Conservation (phyloP, 2,888 invertebrate species). For the Drosophila anomalata region DNA sequence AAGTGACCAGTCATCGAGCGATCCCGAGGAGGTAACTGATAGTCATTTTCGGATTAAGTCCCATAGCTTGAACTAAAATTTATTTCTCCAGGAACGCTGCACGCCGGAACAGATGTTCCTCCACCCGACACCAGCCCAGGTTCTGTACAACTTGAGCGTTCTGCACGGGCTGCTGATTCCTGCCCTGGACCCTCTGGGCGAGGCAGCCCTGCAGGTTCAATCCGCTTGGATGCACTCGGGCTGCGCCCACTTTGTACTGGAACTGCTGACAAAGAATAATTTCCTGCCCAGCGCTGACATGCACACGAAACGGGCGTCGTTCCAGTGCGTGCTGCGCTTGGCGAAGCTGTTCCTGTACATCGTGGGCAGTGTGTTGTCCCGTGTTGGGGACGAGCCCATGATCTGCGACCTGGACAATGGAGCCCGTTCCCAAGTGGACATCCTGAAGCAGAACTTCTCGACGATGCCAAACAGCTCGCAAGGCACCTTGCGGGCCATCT, state of each 20-base stretch:
- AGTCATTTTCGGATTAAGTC: background rate
- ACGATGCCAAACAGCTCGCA: constrained; percentile 93
- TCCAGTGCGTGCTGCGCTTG: constrained; percentile 93
- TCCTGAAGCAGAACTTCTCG: constrained; percentile 92
- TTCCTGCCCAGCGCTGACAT: constrained; percentile 92
- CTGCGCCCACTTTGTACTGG: constrained; percentile 88
- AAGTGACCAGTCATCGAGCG: constrained; percentile 44
- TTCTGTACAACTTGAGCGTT: constrained; percentile 91
- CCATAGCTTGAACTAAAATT: constrained; percentile 1
- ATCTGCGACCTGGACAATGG: constrained; percentile 84
- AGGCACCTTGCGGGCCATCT: constrained; percentile 92
- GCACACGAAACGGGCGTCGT: constrained; percentile 91
- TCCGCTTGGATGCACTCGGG: constrained; percentile 87
- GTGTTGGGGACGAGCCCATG: constrained; percentile 85
- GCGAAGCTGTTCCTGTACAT: constrained; percentile 95
- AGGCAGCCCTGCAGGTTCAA: constrained; percentile 86
- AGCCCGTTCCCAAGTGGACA: constrained; percentile 85
- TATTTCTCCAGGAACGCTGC: constrained; percentile 65
- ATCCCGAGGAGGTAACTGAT: constrained; percentile 56
- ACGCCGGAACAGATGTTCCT: constrained; percentile 88
- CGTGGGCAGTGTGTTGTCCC: constrained; percentile 91
- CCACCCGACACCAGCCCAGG: constrained; percentile 89
- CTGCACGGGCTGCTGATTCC: constrained; percentile 96
- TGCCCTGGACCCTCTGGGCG: constrained; percentile 91
- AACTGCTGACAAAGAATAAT: constrained; percentile 93